Conservation (phyloP, 2,797 vertebrate species). For the Pipistrellus nathusii region DNA sequence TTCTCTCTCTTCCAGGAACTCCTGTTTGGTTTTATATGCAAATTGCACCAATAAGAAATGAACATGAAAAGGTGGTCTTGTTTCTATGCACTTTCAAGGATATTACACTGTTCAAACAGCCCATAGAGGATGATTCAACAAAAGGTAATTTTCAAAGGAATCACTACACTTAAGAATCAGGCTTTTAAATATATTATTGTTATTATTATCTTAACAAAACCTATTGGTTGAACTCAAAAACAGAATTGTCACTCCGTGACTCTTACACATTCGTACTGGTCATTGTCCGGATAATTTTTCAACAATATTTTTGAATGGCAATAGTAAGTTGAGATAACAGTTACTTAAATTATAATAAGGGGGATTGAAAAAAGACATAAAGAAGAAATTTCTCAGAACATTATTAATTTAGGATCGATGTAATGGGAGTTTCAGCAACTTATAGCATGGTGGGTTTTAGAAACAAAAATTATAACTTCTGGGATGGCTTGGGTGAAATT, state of each 20-base stretch:
- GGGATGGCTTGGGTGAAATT: constrained; percentile 13
- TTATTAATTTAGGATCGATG: neutral
- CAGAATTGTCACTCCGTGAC: neutral
- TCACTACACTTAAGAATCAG: neutral
- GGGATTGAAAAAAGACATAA: neutral
- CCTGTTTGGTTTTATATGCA: constrained; percentile 99
- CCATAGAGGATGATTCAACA: constrained; percentile 96
- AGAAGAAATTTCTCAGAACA: neutral
- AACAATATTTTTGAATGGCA: neutral
- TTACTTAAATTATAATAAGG: neutral
- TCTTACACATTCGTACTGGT: neutral
- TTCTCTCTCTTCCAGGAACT: constrained; percentile 89
- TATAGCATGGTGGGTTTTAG: neutral
- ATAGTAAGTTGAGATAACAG: neutral
- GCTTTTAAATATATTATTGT: neutral
- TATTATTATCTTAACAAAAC: neutral
- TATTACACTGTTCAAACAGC: constrained; percentile 98
- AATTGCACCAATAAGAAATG: constrained; percentile 98
- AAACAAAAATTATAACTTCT: neutral
- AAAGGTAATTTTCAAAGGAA: constrained; percentile 91
- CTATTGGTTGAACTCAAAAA: neutral
- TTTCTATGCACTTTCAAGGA: constrained; percentile 99
- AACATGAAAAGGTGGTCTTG: constrained; percentile 98
- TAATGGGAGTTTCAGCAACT: neutral
- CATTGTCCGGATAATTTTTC: neutral